Base-by-base conservation (phyloP, 2,797 vertebrate species). In the Centropyge bicolor region DNA sequence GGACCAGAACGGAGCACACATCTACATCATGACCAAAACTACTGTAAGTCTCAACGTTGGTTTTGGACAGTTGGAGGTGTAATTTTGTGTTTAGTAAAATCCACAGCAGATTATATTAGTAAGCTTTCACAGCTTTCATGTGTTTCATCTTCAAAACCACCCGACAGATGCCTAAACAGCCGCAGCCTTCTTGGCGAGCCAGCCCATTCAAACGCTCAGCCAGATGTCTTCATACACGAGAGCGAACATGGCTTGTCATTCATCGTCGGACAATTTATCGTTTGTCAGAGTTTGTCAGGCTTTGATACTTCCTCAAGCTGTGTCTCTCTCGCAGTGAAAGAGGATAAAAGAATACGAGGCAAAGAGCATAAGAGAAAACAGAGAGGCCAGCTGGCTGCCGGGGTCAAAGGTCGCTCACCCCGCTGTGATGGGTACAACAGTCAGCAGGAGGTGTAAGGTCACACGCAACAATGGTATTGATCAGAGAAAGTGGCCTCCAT, bases 21-120 rank as follows among this genome's bases (percentile, higher is more conserved):
- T 99, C 59, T 98, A 97, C 74, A 94, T 98, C 89, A 97, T 98
- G 97, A 98, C 97, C 59, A 96, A 96, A 87, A 94, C 94, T 65
- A 94, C 87, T 81, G 98, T 99, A 92, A 92, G 95, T 92, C 16
- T 24, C 49, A 27, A 24, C 1, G 31, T 6, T 40, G 4, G 54
- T 71, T 71, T 24, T 38, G 6, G 6, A 13, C 2, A 55, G 6
- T 71, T 43, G 3, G 8, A 70, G n/a, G 41, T 31, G 8, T n/a
- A 0, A 59, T 17, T 31, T 70, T 46, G 7, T 19, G 10, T 43
- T 51, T 17, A 31, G 9, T 43, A 16, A 8, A 57, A n/a, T 9
- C 16, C 14, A 40, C 19, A 52, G 27, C 59, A 46, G 46, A 52
- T 19, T 35, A 27, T 27, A 20, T 45, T 9, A 6, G 14, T 8